Evolutionary conservation across 2,113 vertebrate genomes (phyloP), one percentile per base, ranked within the genome.

Genomic region (Piprites chloris): DNA sequence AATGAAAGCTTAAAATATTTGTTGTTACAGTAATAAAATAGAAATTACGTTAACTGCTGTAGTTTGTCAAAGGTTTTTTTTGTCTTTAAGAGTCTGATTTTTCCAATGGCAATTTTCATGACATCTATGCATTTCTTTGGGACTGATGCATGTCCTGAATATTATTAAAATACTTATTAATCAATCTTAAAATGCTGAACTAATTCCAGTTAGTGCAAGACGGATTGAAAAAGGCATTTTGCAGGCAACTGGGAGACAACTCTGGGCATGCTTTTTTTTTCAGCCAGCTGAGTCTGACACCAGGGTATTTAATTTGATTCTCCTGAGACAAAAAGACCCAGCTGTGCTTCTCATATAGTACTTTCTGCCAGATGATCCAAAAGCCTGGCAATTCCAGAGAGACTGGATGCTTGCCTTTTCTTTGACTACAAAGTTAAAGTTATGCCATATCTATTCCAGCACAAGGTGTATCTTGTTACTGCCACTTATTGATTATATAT

Each of bases 231-330:
- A 84, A 69, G 10, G 21, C 78, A 84, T 85, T 95, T 71, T 93
- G 26, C 47, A 67, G 73, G 85, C 82, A 95, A 96, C 58, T 87
- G 82, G 90, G 90, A 95, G 85, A 66, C 47, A 59, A 15, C 44
- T 82, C 30, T 53, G 69, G 78, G 73, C 89, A 74, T 52, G 10
- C 50, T 72, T 35, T 78, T 63, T 79, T 89, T 86, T 75, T 80
- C 72, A 80, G 95, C 85, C 96, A 97, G 93, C 93, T 96, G 95
- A 93, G 95, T 75, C 92, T 86, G 86, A 75, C 94, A 90, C 91
- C 68, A 85, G 94, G 95, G 94, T 94, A 96, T 93, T 91, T 33
- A 22, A 33, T 26, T 44, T 41, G 47, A 91, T 55, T 85, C 97
- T 96, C 97, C 75, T 85, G 94, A 95, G 96, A 96, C 44, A 75